A percentile compares a stretch with the other conserved stretches of the same genome.
These are phyloP conservation scores for Acanthisitta chloris DNA, from an alignment of 2,113 vertebrate genomes.

Conservation along the genomic window DNA sequence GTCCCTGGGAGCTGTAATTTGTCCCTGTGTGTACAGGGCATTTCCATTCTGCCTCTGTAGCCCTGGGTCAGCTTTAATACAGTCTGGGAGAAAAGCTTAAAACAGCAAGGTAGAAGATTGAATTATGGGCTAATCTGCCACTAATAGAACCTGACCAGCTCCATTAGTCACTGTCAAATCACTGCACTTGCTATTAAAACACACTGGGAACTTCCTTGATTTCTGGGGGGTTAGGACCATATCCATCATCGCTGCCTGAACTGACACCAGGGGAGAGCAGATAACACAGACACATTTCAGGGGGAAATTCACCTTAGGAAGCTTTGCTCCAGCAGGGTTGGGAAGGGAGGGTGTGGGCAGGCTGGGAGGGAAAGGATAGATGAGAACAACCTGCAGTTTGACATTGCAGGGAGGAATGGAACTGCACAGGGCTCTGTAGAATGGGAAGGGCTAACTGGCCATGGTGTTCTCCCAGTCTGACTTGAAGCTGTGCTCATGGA, in stretches of 20 bases:
- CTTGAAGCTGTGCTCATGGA: background rate
- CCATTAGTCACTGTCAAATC: conserved; percentile 64
- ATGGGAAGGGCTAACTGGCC: background rate
- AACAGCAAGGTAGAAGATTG: conserved; percentile 47
- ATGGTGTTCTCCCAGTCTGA: background rate
- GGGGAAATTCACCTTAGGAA: conserved; percentile 48
- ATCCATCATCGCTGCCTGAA: conserved; percentile 53
- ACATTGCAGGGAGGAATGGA: conserved; percentile 24
- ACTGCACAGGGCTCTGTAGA: background rate
- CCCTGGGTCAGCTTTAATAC: conserved; percentile 40
- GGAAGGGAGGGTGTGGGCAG: conserved; percentile 39
- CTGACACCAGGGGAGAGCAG: background rate
- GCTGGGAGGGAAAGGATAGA: conserved; percentile 58
- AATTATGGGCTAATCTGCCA: conserved; percentile 63
- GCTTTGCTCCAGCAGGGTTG: background rate
- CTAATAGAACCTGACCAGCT: conserved; percentile 59
- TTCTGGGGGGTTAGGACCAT: conserved; percentile 52
- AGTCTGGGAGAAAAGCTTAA: conserved; percentile 42
- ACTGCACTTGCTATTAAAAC: conserved; percentile 57
- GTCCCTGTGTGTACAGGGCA: background rate
- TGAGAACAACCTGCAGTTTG: conserved; percentile 22
- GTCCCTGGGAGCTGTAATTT: background rate
- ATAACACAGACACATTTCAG: conserved; percentile 56
- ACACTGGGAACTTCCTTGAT: conserved; percentile 55
- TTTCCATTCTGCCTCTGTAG: background rate